These are phyloP conservation scores for Phyllopteryx taeniolatus DNA, from an alignment of 2,113 vertebrate species.

Conservation along the genomic window DNA sequence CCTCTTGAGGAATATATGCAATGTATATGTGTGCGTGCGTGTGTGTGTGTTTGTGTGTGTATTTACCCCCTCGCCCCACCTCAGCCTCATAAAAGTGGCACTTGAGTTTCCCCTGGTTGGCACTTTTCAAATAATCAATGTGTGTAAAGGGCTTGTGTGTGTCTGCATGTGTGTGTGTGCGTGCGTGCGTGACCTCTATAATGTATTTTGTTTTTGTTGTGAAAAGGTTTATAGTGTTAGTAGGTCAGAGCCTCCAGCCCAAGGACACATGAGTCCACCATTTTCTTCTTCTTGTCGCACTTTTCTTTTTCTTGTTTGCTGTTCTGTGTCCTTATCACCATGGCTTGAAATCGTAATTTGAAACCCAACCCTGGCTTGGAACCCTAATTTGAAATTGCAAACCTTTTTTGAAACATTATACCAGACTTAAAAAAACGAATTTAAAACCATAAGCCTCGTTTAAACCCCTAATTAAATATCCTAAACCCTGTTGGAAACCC, in stretches of 20 bases:
- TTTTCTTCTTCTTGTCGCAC: neutral
- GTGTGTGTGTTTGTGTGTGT: neutral
- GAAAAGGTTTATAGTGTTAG: neutral
- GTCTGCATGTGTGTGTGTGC: constrained; percentile 22
- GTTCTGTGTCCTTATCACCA: neutral
- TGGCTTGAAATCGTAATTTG: neutral
- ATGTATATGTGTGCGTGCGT: neutral
- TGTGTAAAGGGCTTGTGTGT: constrained; percentile 24
- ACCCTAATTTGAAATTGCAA: neutral
- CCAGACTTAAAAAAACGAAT: no score
- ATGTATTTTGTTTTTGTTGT: constrained; percentile 27
- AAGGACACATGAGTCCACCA: constrained; percentile 11
- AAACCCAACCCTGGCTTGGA: neutral
- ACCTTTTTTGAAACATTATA: neutral
- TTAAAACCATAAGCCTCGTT: no score
- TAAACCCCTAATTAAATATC: no score
- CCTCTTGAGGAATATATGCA: constrained; percentile 13
- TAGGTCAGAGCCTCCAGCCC: constrained; percentile 15
- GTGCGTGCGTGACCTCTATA: constrained; percentile 18
- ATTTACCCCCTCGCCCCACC: neutral
- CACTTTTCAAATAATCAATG: constrained; percentile 14
- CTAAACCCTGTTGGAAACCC: no score
- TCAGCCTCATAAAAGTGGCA: constrained; percentile 32
- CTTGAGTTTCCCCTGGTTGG: constrained; percentile 35
- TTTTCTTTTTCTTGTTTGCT: neutral